phyloP scores from a whole-genome alignment of 1,140 invertebrate species.

The Matsumurasca onukii region DNA sequence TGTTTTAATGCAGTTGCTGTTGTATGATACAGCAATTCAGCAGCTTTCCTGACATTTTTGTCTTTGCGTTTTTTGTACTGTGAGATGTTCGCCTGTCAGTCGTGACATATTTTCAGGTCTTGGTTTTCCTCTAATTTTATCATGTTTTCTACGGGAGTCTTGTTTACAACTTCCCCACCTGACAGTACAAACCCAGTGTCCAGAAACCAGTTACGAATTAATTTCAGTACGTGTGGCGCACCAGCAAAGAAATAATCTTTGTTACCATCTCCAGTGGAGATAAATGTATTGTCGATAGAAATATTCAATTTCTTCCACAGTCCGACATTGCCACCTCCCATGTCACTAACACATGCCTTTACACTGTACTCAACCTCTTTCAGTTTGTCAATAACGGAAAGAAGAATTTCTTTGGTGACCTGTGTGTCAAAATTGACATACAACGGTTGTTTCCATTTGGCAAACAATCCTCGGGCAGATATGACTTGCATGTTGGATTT shows the following conservation, averaged over 20 bases:
- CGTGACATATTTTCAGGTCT: conserved; percentile 21
- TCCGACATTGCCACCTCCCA: conserved; percentile 22
- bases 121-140: conserved; percentile 19
- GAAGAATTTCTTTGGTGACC: conserved; percentile 19
- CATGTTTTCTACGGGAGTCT: not conserved
- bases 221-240: conserved; percentile 16
- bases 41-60: conserved; percentile 28
- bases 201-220: conserved; percentile 14
- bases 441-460: conserved; percentile 22
- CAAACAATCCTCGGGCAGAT: too few species aligned
- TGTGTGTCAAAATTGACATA: conserved; percentile 28
- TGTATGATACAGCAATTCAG: conserved; percentile 30
- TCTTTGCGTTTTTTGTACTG: conserved; percentile 28
- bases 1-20: conserved; percentile 23
- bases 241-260: conserved; percentile 10
- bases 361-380: too few species aligned
- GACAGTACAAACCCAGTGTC: conserved; percentile 18
- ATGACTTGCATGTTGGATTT: conserved; percentile 14
- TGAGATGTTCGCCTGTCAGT: conserved; percentile 7
- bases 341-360: too few species aligned
- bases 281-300: conserved; percentile 3
- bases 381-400: conserved; percentile 16
- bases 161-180: not conserved
- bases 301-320: conserved; percentile 18
- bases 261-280: not conserved